Evolutionary conservation across 2,888 invertebrate species (phyloP), one percentile per base, ranked within the genome.

Genomic region (Lissocephala sabroskyi): DNA sequence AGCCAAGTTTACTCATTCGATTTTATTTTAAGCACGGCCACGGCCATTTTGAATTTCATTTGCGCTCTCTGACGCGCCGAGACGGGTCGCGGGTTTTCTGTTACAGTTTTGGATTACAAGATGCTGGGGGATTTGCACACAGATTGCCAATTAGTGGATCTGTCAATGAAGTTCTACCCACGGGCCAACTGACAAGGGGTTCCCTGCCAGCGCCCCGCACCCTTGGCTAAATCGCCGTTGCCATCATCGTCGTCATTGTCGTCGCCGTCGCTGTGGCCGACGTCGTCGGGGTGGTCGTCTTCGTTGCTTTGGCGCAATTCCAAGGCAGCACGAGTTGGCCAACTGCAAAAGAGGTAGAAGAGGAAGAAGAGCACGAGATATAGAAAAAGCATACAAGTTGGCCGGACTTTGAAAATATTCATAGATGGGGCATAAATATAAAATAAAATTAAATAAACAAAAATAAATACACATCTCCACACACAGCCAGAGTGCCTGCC

Each of bases 61-160:
- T 47, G 49, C 41, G 36, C 16, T 13, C 13, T 32, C 9, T 32
- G 11, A 13, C 30, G 30, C 13, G 11, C 13, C 30, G 30, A 10
- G 11, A 13, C 13, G 11, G 30, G 13, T 32, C 13, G 11, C 30
- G 30, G 11, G 13, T 32, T n/a, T 32, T 13, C 13, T 13, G 13
- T 32, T n/a, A n/a, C n/a, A n/a, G n/a, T n/a, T n/a, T n/a, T n/a
- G n/a, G n/a, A n/a, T n/a, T n/a, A n/a, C n/a, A n/a, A n/a, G n/a
- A n/a, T n/a, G n/a, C n/a, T n/a, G n/a, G n/a, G n/a, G n/a, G n/a
- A 41, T 32, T 52, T 52, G 46, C 45, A 50, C 44, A 55, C 47
- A 56, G 48, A 55, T 60, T 55, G 68, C 59, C 62, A 71, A 78
- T 79, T 74, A 74, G 62, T 26, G 18, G 35, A 40, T 32, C 18